These are phyloP conservation scores for Clupea harengus DNA, from an alignment of 2,113 vertebrate species.

Conservation along the genomic window DNA sequence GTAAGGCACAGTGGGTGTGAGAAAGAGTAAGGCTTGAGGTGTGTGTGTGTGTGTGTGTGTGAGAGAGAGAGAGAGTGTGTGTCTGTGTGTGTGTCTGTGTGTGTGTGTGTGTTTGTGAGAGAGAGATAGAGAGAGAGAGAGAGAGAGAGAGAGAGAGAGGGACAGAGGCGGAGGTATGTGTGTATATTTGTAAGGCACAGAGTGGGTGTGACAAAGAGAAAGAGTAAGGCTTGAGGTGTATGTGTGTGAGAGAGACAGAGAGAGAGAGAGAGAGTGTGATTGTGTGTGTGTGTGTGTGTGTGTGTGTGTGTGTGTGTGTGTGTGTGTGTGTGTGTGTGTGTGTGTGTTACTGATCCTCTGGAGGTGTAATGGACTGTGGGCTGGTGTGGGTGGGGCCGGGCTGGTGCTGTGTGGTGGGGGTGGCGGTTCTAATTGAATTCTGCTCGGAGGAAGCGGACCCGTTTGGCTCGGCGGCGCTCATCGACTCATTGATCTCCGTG, in stretches of 20 bases:
- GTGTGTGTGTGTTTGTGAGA: too few species aligned
- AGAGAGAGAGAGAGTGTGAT: not conserved
- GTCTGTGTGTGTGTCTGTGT: too few species aligned
- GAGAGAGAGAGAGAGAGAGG: too few species aligned
- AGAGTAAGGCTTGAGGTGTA: not conserved
- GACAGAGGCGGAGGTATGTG: not conserved
- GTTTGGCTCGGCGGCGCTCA: slow-evolving; percentile 60
- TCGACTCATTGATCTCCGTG: slow-evolving; percentile 68
- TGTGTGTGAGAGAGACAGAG: not conserved
- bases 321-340: slow-evolving; percentile 5
- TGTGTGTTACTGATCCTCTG: slow-evolving; percentile 43
- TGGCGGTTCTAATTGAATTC: slow-evolving; percentile 65
- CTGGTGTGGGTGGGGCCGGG: not conserved
- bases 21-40: too few species aligned
- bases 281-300: slow-evolving; percentile 22
- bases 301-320: slow-evolving; percentile 23
- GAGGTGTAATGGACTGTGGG: slow-evolving; percentile 58
- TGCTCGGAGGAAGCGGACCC: slow-evolving; percentile 55
- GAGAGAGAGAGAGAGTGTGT: too few species aligned
- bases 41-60: too few species aligned
- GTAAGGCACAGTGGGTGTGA: too few species aligned
- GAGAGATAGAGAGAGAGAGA: too few species aligned
- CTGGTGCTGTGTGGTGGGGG: slow-evolving; percentile 6
- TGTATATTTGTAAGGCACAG: too few species aligned
- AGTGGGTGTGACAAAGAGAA: too few species aligned